Percentiles rank a stretch among this genome's conserved stretches.
These are phyloP conservation scores for Anoplius nigerrimus DNA, from an alignment of 2,888 invertebrate species.

Conservation along the genomic window DNA sequence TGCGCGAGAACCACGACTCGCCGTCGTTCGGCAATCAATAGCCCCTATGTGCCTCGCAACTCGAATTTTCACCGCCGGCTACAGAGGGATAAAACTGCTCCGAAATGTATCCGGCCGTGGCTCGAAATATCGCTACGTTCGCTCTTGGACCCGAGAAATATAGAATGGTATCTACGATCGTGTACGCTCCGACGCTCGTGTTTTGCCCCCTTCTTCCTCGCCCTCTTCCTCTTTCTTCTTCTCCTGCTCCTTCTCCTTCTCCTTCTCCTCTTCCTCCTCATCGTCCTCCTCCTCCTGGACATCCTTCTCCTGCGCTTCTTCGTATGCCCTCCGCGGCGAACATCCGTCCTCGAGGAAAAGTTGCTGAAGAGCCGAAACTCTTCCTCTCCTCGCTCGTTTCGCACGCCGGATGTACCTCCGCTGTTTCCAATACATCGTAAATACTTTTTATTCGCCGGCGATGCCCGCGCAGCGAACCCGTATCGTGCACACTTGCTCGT, in stretches of 20 bases:
- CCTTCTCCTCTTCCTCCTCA: not conserved
- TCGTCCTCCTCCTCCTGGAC: not conserved
- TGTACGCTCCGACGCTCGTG: not conserved
- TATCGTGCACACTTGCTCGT: not conserved
- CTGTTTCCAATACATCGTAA: constrained; percentile 32
- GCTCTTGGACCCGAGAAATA: not conserved
- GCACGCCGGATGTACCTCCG: constrained; percentile 28
- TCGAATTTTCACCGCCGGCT: constrained; percentile 44
- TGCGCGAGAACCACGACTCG: constrained; percentile 35
- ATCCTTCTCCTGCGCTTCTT: not conserved
- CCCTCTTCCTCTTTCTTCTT: not conserved
- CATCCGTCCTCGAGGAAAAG: constrained; percentile 35
- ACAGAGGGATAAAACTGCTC: constrained; percentile 41
- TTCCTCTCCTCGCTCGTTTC: constrained; percentile 28
- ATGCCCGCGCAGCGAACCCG: not conserved
- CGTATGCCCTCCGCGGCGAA: not conserved
- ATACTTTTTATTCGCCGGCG: constrained; percentile 32
- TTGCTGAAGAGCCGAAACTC: constrained; percentile 36
- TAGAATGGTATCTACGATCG: not conserved
- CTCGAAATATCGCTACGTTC: constrained; percentile 36
- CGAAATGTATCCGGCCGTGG: constrained; percentile 34
- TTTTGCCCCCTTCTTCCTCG: not conserved
- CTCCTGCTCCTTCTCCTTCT: not conserved
- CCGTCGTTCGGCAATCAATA: constrained; percentile 55
- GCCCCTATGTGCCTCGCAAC: constrained; percentile 51